Evolutionary conservation across 2,797 vertebrate genomes (phyloP).

Genomic region (Orientallactaga sibirica): DNA sequence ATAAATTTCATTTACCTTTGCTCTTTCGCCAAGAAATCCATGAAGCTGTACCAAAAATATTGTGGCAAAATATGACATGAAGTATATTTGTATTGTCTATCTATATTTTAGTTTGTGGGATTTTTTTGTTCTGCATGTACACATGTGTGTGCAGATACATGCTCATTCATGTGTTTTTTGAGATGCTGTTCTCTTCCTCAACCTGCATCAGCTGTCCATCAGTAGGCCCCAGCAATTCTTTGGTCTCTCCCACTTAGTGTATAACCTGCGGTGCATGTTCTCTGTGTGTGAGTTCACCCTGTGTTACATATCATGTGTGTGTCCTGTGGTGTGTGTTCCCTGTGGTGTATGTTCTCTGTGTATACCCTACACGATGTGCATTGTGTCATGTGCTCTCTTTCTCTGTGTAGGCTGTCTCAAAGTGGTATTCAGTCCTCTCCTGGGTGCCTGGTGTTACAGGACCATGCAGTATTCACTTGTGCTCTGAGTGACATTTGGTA

Average conservation of each 20-base stretch:
- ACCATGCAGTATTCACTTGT: background rate
- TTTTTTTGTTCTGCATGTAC: no score
- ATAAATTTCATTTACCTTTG: background rate
- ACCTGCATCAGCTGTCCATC: no score
- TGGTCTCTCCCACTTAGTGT: no score
- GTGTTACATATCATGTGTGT: no score
- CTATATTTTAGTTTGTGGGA: no score
- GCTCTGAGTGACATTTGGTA: background rate
- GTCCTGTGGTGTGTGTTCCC: no score
- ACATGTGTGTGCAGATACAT: background rate
- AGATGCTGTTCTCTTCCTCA: no score
- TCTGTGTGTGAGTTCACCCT: background rate
- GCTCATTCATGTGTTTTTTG: no score
- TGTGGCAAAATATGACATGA: background rate
- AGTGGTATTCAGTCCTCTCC: background rate
- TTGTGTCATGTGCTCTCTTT: rapidly evolving
- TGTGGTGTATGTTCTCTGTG: background rate
- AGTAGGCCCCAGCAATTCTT: no score
- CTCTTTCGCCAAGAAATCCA: background rate
- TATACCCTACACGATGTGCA: background rate
- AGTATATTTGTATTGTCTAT: no score
- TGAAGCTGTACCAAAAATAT: background rate
- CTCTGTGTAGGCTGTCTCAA: background rate
- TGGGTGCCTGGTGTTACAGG: no score
- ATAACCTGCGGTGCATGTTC: background rate